Evolutionary conservation across 2,888 invertebrate genomes (phyloP), one percentile per base, ranked within the genome.

Genomic region (Lampropteryx suffumata): DNA sequence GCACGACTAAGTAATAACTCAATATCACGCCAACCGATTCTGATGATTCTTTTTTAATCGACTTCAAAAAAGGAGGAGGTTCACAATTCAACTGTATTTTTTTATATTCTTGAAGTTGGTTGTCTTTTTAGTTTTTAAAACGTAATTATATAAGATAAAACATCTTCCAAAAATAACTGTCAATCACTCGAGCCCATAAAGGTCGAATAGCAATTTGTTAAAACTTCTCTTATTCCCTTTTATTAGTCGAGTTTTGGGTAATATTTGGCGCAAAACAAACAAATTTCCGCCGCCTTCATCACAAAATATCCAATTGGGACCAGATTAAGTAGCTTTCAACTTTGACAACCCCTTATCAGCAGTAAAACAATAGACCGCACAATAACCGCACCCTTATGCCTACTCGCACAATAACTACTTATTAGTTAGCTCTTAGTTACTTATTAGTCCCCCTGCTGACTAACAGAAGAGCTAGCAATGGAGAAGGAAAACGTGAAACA

Each of bases 381-480:
- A 68, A 69, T 73, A 72, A 74, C 71, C 56, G 64, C 60, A 62
- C 67, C 70, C 69, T 63, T 59, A 67, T 65, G 64, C 67, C 61
- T 56, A 47, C 55, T 71, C 77, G 70, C 73, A 77, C 76, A 71
- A 76, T 76, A 75, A 78, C 39, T 50, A 51, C 49, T 76, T 76
- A 74, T 74, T 76, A 79, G 78, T 78, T 70, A 71, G 70, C 69
- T 59, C 62, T 54, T 53, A n/a, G n/a, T n/a, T n/a, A n/a, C n/a
- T n/a, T n/a, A n/a, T n/a, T n/a, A n/a, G n/a, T n/a, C n/a, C n/a
- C n/a, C n/a, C n/a, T n/a, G n/a, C n/a, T n/a, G n/a, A n/a, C n/a
- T n/a, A n/a, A n/a, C n/a, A n/a, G n/a, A n/a, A n/a, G n/a, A n/a
- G n/a, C n/a, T n/a, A n/a, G n/a, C n/a, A n/a, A n/a, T n/a, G n/a